These are phyloP conservation scores for Ranitomeya variabilis DNA, from an alignment of 2,113 vertebrate genomes.

Conservation along the genomic window DNA sequence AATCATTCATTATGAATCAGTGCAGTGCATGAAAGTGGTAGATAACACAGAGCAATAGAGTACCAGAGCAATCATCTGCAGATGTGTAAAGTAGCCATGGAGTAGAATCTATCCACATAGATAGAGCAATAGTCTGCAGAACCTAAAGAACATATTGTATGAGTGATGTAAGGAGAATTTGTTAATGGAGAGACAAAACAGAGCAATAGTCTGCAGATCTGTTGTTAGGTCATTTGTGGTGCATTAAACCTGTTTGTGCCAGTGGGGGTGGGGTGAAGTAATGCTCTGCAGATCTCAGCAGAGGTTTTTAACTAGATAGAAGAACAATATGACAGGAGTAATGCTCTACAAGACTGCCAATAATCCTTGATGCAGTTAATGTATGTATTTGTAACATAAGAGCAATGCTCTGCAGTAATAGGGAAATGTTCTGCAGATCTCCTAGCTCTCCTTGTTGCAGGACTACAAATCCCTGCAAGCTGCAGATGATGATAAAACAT, in stretches of 20 bases:
- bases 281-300: background rate
- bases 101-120: background rate
- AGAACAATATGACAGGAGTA: background rate
- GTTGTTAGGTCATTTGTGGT: background rate
- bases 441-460: background rate
- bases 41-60: background rate
- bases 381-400: background rate
- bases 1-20: too few species aligned
- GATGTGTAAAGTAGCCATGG: background rate
- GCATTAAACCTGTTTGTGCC: background rate
- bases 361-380: too few species aligned
- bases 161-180: background rate
- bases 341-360: background rate
- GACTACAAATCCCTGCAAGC: background rate
- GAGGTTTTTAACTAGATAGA: background rate
- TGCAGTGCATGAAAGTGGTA: background rate
- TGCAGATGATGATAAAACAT: too few species aligned
- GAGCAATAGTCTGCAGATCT: conserved; percentile 10
- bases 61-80: background rate
- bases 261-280: background rate
- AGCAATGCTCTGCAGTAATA: background rate
- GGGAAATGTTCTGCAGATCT: background rate
- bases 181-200: background rate
- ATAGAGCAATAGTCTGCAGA: background rate
- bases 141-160: background rate